Evolutionary conservation across 2,797 vertebrate genomes (phyloP), one percentile per base, ranked within the genome.

Genomic region (Danio jaintianensis): DNA sequence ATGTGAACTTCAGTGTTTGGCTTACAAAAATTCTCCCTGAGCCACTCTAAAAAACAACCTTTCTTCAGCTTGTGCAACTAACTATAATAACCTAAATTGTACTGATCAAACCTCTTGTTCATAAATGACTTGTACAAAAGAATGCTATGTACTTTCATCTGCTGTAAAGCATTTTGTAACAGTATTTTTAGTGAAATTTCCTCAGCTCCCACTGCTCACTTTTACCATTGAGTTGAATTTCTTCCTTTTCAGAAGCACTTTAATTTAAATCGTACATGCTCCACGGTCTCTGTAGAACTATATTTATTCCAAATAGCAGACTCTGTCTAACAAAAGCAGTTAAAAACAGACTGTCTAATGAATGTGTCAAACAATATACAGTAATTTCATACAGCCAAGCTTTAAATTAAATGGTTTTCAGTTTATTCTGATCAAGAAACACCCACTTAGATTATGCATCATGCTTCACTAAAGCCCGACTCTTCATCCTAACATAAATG

Each of bases 401-500:
- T 50, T 47, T 2, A 8, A 29, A 48, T 36, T 50, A 22, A 11
- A 13, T 67, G 22, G 47, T 38, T 15, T 16, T 38, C 1, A 52
- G 10, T 29, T 52, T 69, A 52, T 69, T 52, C 29, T 52, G 48
- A 40, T 69, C 22, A 52, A 48, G 29, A 36, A 50, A 15, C 2
- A 0, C 12, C 10, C 42, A 47, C 42, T 22, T 15, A 7, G 18
- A 47, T 36, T 15, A 7, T 55, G 38, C 7, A 7, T 16, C 5
- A 29, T 29, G 38, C 38, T 43, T 56, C 48, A 52, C 22, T 69
- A 53, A 47, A 47, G 55, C 29, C 6, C 15, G n/a, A 52, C 67
- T 52, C 67, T 69, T 69, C 53, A 56, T 43, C 52, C n/a, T 36
- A 55, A 55, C 15, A 67, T 36, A 67, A 67, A 36, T 58, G 10